A percentile compares a stretch with the other conserved stretches of the same genome.
Evolutionary conservation across 2,888 invertebrate genomes (phyloP).

Genomic region (Nezara viridula): DNA sequence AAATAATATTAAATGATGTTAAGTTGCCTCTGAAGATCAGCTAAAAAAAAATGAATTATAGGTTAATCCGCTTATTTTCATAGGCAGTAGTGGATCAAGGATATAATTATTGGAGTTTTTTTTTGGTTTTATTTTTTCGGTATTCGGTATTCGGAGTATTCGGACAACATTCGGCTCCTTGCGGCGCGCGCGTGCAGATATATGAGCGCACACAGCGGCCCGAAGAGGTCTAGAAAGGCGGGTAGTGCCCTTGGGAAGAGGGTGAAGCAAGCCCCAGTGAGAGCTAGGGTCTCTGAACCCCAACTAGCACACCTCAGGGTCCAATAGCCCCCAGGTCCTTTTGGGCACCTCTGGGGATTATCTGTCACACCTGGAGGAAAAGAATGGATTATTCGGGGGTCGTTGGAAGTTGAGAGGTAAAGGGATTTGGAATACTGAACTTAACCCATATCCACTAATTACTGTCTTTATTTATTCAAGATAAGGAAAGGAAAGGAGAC

Average conservation of each 20-base stretch:
- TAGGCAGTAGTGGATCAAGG: too few relatives aligned
- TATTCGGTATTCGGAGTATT: too few relatives aligned
- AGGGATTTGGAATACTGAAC: background rate
- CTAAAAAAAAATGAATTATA: too few relatives aligned
- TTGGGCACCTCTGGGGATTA: background rate
- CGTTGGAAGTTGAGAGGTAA: background rate
- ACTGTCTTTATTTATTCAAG: background rate
- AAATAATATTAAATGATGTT: too few relatives aligned
- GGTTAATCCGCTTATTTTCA: too few relatives aligned
- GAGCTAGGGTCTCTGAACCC: slow-evolving; percentile 50
- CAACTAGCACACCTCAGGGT: slow-evolving; percentile 46
- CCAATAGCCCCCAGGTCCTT: slow-evolving; percentile 24
- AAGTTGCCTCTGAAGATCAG: too few relatives aligned
- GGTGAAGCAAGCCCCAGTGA: slow-evolving; percentile 54
- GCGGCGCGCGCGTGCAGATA: background rate
- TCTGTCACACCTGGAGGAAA: background rate
- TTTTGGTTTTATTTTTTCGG: too few relatives aligned
- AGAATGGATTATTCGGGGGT: background rate
- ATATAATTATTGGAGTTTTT: too few relatives aligned
- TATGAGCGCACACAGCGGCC: background rate
- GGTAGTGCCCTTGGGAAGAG: slow-evolving; percentile 41
- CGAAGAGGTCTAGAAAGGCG: slow-evolving; percentile 51
- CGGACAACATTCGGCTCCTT: background rate
- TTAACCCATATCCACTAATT: background rate
- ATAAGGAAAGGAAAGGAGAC: background rate